Base-by-base conservation (phyloP, 2,113 vertebrate genomes). In the Microtus ochrogaster region DNA sequence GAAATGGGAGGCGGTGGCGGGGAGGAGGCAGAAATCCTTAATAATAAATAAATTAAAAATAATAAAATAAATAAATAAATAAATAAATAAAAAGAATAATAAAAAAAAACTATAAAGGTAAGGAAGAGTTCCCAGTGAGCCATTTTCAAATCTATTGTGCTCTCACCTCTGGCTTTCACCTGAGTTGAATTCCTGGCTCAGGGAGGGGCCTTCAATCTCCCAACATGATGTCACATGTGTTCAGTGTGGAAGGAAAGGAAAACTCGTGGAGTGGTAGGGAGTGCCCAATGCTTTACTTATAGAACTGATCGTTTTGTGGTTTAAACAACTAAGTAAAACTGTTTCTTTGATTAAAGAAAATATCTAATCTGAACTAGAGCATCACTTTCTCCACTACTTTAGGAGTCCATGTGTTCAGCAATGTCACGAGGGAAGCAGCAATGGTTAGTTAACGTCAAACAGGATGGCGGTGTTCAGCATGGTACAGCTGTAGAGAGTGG, bases 141-240 rank as follows among this genome's bases (percentile, higher is more conserved):
- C 83, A 63, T 90, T 90, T 26, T 47, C 84, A 89, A 94, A 77
- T 83, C 93, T 41, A 92, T 11, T 41, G 24, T 74, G 33, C 1
- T 95, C 52, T 30, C 52, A 17, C 83, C 82, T 94, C 36, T n/a
- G 22, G 5, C 39, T 90, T 91, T 96, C 58, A 72, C 17, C 36
- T 74, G 89, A 87, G 94, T 94, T 94, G 90, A 85, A 90, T 88
- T 92, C 87, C 63, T 84, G 86, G 28, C 87, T 92, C 8, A 92
- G 74, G 70, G 65, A 92, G 36, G 44, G 28, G 36, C 58, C 39
- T 89, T 68, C 30, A 8, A 52, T 81, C 44, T 88, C 83, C 52
- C 78, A 82, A 89, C 8, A 90, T 52, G 49, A 91, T 5, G 24
- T 73, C 74, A n/a, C 72, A 88, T 21, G 19, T 66, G 44, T 30